Base-by-base conservation (phyloP, 1,140 invertebrate species). In the Ctenoplectra terminalis region DNA sequence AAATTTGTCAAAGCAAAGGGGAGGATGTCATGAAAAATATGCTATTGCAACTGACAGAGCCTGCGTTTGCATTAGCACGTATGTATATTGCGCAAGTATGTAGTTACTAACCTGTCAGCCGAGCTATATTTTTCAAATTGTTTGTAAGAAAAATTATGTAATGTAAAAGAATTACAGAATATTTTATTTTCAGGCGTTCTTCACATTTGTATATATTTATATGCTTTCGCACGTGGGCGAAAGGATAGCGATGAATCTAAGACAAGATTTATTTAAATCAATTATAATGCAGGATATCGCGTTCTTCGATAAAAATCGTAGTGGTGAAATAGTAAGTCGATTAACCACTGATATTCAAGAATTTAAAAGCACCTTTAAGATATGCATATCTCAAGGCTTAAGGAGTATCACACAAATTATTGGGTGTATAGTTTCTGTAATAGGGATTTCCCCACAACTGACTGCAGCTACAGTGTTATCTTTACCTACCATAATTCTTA, bases 291-390 rank as follows among this genome's bases (percentile, higher is more conserved):
- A 99, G 93, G 98, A 99, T 89, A 96, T 99, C 88, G 94, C 95
- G 37, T 99, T 99, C 93, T 99, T 98, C 95, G 98, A 99, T 92
- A 94, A 95, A 87, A 96, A 98, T 90, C 96, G 97, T 90, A 98
- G 97, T 23, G 98, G 98, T 20, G 98, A 99, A 94, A 95, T 99
- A 63, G 95, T 98, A 48, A 98, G 98, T 93, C 96, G 97, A 90
- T 93, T 99, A 73, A 99, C 98, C 37, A 96, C 96, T 84, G 98
- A 99, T 95, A 96, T 99, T 29, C 98, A 99, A 93, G 98, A 99
- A 89, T 99, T 99, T 90, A 99, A 99, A 94, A 98, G 98, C 88
- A 97, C 97, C 7, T 99, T 99, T 90, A 99, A 99, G 93, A 95
- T 97, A 83, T 97, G 96, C 63, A 96, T 99, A 76, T 97, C 98